These are phyloP conservation scores for Eueides isabella DNA, from an alignment of 1,140 invertebrate genomes.

Conservation along the genomic window DNA sequence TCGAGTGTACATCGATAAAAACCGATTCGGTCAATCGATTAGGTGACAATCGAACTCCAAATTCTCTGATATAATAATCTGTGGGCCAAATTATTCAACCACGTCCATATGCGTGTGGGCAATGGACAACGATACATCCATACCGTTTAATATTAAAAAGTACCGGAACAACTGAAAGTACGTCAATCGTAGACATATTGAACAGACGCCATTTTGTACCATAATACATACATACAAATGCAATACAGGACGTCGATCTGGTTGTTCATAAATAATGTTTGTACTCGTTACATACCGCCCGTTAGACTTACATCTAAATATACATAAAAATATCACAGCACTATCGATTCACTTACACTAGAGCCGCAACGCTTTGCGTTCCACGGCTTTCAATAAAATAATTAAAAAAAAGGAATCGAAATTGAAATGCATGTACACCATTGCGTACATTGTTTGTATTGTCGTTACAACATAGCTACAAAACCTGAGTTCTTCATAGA, in stretches of 20 bases:
- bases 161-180: neutral
- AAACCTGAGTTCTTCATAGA: constrained; percentile 11
- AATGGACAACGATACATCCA: neutral
- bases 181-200: neutral
- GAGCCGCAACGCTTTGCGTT: constrained; percentile 69
- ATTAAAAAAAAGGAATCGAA: constrained; percentile 74
- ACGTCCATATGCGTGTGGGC: constrained; percentile 11
- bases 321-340: constrained; percentile 82
- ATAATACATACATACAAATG: constrained; percentile 4
- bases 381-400: constrained; percentile 57
- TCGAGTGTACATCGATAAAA: neutral
- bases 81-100: neutral
- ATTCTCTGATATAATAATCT: constrained; percentile 3
- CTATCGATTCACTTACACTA: constrained; percentile 81
- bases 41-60: neutral
- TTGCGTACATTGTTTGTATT: constrained; percentile 29
- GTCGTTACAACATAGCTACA: neutral
- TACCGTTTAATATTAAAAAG: neutral
- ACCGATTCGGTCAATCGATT: neutral
- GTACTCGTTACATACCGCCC: constrained; percentile 71
- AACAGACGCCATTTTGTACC: neutral
- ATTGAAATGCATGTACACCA: constrained; percentile 66
- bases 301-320: constrained; percentile 74
- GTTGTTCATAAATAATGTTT: constrained; percentile 61
- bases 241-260: constrained; percentile 30